Percentiles rank a stretch among this genome's conserved stretches.
These are phyloP conservation scores for Mesochorus sp. DNA, from an alignment of 2,888 invertebrate genomes.

Conservation along the genomic window DNA sequence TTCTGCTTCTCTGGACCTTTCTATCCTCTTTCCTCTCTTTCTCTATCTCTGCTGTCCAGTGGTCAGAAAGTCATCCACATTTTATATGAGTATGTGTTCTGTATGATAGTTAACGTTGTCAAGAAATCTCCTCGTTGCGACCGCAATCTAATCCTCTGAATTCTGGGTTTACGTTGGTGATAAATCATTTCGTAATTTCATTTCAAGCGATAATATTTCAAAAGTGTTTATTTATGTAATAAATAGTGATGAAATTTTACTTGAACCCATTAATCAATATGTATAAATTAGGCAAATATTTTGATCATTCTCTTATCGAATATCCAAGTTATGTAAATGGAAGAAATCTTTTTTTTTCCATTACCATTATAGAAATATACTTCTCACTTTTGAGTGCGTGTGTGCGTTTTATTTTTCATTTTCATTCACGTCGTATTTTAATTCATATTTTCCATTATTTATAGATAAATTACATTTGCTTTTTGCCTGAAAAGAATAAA, in stretches of 20 bases:
- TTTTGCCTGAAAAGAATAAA: slow-evolving; percentile 1
- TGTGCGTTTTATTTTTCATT: not conserved
- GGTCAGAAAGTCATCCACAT: slow-evolving; percentile 27
- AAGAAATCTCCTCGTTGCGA: slow-evolving; percentile 13
- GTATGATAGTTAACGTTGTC: not conserved
- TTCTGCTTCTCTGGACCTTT: not conserved
- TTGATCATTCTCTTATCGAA: no score
- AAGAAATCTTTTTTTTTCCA: slow-evolving; percentile 1
- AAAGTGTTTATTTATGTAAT: not conserved
- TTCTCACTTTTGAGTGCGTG: not conserved
- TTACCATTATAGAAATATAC: not conserved
- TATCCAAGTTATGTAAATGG: no score
- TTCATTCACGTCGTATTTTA: no score
- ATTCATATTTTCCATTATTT: slow-evolving; percentile 40
- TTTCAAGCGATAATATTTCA: not conserved
- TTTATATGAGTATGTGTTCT: not conserved
- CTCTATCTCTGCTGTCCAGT: not conserved
- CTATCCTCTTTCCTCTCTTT: not conserved
- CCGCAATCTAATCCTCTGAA: slow-evolving; percentile 9
- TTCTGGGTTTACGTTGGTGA: not conserved
- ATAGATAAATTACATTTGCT: slow-evolving; percentile 38
- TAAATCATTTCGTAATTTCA: not conserved
- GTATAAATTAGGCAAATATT: no score
- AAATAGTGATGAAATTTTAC: no score
- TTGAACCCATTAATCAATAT: no score